Percentiles rank a stretch among this genome's conserved stretches.
These are phyloP conservation scores for Drosophila suboccidentalis DNA, from an alignment of 2,888 invertebrate genomes.

Conservation along the genomic window DNA sequence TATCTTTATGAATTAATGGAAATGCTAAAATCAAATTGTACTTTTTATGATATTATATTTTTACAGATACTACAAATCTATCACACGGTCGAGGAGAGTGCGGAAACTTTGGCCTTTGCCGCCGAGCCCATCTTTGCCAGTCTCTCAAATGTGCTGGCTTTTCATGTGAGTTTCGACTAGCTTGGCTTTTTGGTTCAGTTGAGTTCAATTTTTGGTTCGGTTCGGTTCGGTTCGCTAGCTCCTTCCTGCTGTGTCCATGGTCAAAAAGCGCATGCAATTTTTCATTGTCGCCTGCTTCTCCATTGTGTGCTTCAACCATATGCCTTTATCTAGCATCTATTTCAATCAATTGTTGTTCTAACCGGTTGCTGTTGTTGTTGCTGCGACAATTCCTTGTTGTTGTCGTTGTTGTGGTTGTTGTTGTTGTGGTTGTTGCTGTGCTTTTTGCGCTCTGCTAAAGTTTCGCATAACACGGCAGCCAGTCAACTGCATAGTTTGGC, in stretches of 20 bases:
- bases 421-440: slow-evolving; percentile 26
- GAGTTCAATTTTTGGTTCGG: not conserved
- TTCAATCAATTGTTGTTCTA: slow-evolving; percentile 36
- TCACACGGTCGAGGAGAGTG: slow-evolving; percentile 92
- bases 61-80: slow-evolving; percentile 88
- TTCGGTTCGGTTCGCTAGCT: not conserved
- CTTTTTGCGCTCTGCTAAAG: slow-evolving; percentile 60
- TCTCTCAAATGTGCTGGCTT: slow-evolving; percentile 95
- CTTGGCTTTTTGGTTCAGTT: not conserved
- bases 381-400: slow-evolving; percentile 19
- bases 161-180: slow-evolving; percentile 88
- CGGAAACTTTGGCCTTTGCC: slow-evolving; percentile 97
- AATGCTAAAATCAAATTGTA: not conserved
- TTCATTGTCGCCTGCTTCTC: slow-evolving; percentile 50
- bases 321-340: slow-evolving; percentile 44
- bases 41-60: not conserved
- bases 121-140: slow-evolving; percentile 96
- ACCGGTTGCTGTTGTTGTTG: slow-evolving; percentile 27
- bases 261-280: slow-evolving; percentile 68
- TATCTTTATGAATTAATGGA: too few relatives aligned
- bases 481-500: slow-evolving; percentile 75
- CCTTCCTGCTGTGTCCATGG: slow-evolving; percentile 21
- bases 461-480: slow-evolving; percentile 57
- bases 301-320: slow-evolving; percentile 40
- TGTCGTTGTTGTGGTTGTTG: slow-evolving; percentile 29